Evolutionary conservation across 2,797 vertebrate species (phyloP).

Genomic region (Lepilemur septentrionalis): DNA sequence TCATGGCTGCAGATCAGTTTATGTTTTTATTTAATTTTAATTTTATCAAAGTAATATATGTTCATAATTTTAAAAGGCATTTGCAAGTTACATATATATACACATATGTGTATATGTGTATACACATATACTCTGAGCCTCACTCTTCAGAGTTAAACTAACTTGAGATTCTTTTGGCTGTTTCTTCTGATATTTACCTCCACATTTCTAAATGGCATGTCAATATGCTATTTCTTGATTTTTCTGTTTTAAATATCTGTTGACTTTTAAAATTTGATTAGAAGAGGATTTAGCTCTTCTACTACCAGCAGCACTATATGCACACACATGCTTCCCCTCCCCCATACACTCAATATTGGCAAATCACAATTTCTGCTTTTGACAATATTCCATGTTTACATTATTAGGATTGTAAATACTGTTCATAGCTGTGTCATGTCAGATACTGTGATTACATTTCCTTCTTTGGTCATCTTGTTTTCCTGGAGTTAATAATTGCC

Average conservation of each 20-base stretch:
- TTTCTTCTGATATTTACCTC: slow-evolving; percentile 52
- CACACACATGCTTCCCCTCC: not conserved
- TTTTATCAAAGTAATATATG: slow-evolving; percentile 50
- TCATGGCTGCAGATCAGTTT: not conserved
- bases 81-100: not conserved
- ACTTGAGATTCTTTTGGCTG: not conserved
- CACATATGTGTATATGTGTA: not conserved
- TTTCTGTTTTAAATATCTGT: slow-evolving; percentile 56
- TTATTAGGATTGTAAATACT: slow-evolving; percentile 48
- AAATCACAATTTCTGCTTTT: slow-evolving; percentile 42
- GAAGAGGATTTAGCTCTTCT: slow-evolving; percentile 30
- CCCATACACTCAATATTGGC: not conserved
- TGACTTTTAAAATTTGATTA: slow-evolving; percentile 50
- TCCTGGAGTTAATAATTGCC: slow-evolving; percentile 48
- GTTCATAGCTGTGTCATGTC: slow-evolving; percentile 20
- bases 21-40: slow-evolving; percentile 42
- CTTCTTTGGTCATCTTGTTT: slow-evolving; percentile 52
- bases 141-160: slow-evolving; percentile 52
- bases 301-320: not conserved
- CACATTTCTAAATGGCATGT: slow-evolving; percentile 38
- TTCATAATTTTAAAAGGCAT: slow-evolving; percentile 30
- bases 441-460: slow-evolving; percentile 38
- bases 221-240: slow-evolving; percentile 23
- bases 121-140: not conserved
- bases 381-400: slow-evolving; percentile 21